Evolutionary conservation across 1,140 invertebrate genomes (phyloP).

Genomic region (Lucilia sericata): DNA sequence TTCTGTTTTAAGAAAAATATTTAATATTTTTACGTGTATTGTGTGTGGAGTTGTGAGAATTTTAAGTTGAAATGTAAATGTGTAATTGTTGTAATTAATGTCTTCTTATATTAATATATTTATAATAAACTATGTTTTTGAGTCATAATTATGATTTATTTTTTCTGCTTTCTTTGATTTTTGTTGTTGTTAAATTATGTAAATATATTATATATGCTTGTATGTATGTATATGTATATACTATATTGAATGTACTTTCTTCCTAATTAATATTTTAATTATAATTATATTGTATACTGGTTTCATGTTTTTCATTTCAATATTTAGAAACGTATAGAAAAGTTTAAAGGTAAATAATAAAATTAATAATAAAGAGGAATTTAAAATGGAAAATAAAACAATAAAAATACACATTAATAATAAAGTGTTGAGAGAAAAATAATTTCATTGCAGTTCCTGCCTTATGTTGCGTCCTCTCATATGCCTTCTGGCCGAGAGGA

Average conservation of each 20-base stretch:
- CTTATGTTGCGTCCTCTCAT: constrained; percentile 33
- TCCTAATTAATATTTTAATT: constrained; percentile 34
- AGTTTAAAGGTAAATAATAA: constrained; percentile 34
- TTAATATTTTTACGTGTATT: background rate
- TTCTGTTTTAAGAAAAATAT: background rate
- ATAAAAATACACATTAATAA: background rate
- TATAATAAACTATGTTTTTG: constrained; percentile 4
- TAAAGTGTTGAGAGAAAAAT: constrained; percentile 51
- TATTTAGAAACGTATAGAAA: constrained; percentile 31
- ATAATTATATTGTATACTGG: constrained; percentile 38
- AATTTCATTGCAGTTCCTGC: constrained; percentile 65
- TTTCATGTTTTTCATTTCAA: constrained; percentile 4
- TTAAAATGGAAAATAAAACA: background rate
- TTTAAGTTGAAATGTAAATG: background rate
- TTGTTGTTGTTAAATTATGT: constrained; percentile 10
- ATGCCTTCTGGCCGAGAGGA: constrained; percentile 33
- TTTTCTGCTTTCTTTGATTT: constrained; percentile 29
- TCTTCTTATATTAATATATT: background rate
- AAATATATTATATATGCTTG: background rate
- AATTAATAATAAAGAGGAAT: background rate
- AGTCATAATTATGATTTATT: constrained; percentile 8
- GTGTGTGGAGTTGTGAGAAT: background rate
- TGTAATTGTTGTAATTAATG: background rate
- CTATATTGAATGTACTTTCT: constrained; percentile 35
- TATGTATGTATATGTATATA: constrained; percentile 17